These are phyloP conservation scores for Entomyzon cyanotis DNA, from an alignment of 2,113 vertebrate genomes.

Conservation along the genomic window DNA sequence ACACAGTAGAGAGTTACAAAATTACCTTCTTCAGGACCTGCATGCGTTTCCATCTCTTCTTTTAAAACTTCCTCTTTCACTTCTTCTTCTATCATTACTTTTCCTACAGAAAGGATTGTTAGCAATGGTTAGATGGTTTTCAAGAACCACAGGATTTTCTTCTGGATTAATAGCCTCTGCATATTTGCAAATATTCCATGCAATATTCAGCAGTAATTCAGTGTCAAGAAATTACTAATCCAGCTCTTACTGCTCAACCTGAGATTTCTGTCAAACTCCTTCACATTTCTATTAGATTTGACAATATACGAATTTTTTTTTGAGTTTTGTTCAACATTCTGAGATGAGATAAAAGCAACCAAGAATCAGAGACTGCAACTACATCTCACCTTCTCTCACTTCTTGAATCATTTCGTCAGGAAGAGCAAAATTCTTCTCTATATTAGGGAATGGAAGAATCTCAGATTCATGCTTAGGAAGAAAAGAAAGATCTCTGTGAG, in stretches of 20 bases:
- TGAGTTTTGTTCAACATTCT: background rate
- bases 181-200: background rate
- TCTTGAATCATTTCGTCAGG: slow-evolving; percentile 97
- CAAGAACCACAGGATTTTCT: background rate
- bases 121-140: background rate
- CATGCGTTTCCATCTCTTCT: slow-evolving; percentile 88
- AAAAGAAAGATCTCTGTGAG: background rate
- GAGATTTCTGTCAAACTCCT: background rate
- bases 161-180: background rate
- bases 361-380: background rate
- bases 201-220: background rate
- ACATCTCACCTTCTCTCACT: slow-evolving; percentile 90
- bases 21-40: slow-evolving; percentile 88
- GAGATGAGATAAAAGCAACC: background rate
- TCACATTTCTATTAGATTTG: background rate
- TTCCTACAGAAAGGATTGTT: slow-evolving; percentile 75
- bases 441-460: slow-evolving; percentile 94
- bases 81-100: slow-evolving; percentile 89
- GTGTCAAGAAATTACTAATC: background rate
- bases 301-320: rapidly evolving
- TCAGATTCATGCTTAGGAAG: slow-evolving; percentile 91
- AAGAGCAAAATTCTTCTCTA: slow-evolving; percentile 93
- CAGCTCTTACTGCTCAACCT: background rate
- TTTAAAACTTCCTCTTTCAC: slow-evolving; percentile 86
- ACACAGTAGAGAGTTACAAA: slow-evolving; percentile 27